A percentile compares a stretch with the other conserved stretches of the same genome.
phyloP scores from a whole-genome alignment of 2,113 vertebrate species.

The Ellobius talpinus region DNA sequence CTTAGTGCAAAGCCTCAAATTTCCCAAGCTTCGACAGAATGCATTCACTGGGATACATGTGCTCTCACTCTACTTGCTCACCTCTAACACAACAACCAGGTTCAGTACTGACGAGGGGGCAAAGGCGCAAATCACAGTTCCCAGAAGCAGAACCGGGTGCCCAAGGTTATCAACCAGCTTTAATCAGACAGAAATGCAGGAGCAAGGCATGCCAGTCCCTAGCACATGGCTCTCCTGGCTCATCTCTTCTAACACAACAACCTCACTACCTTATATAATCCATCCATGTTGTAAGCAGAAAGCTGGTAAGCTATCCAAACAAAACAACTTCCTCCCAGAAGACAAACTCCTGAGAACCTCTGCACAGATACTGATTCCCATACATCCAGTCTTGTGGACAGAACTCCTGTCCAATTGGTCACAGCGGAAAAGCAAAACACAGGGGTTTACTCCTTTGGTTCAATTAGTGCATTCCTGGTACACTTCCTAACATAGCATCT shows the following conservation, averaged over 20 bases:
- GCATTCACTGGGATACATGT: background rate
- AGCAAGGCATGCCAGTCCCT: background rate
- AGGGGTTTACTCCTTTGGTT: background rate
- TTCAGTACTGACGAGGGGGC: background rate
- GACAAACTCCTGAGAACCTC: background rate
- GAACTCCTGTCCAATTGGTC: background rate
- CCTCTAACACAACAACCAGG: background rate
- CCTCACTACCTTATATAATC: background rate
- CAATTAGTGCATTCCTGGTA: background rate
- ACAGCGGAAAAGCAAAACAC: background rate
- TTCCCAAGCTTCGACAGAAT: background rate
- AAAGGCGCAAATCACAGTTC: background rate
- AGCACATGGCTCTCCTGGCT: background rate
- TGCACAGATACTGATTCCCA: background rate
- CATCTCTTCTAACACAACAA: background rate
- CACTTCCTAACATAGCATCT: background rate
- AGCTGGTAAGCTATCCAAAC: background rate
- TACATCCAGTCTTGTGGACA: background rate
- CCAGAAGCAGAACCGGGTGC: background rate
- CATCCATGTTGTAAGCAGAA: constrained; percentile 23
- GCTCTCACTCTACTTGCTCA: background rate
- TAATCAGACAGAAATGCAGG: background rate
- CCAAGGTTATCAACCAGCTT: background rate
- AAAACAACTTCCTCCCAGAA: background rate
- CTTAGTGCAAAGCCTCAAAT: background rate